Evolutionary conservation across 2,113 vertebrate genomes (phyloP).

Genomic region (Chamaetylas fuelleborni): DNA sequence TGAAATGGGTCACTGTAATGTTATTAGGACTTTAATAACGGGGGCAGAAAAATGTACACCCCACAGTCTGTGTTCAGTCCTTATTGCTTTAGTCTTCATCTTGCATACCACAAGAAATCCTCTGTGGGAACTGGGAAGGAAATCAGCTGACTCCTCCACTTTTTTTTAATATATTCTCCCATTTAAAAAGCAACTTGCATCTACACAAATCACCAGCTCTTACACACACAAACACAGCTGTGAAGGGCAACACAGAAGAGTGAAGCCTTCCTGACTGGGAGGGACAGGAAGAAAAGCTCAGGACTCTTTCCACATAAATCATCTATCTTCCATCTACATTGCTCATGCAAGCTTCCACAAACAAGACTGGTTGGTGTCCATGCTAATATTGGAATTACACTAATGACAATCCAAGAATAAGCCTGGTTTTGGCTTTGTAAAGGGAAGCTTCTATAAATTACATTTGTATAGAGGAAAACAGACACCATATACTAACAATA

Average conservation of each 20-base stretch:
- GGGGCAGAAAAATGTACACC: neutral
- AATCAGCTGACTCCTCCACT: neutral
- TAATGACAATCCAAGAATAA: neutral
- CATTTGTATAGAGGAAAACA: neutral
- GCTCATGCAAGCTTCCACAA: neutral
- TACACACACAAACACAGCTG: neutral
- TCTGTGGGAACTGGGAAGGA: neutral
- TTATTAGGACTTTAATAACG: neutral
- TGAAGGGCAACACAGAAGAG: neutral
- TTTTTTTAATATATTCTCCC: neutral
- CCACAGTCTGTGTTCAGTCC: neutral
- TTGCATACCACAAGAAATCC: neutral
- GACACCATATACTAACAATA: neutral
- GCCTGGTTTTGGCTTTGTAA: neutral
- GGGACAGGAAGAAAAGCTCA: neutral
- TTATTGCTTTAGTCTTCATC: neutral
- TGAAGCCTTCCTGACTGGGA: neutral
- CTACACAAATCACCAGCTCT: neutral
- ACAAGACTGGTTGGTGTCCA: neutral
- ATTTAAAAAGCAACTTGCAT: neutral
- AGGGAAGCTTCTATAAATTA: neutral
- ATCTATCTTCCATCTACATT: neutral
- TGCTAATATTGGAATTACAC: neutral
- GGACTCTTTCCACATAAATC: neutral
- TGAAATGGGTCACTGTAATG: neutral